Evolutionary conservation across 2,888 invertebrate species (phyloP), one percentile per base, ranked within the genome.

Genomic region (Beris chalybata): DNA sequence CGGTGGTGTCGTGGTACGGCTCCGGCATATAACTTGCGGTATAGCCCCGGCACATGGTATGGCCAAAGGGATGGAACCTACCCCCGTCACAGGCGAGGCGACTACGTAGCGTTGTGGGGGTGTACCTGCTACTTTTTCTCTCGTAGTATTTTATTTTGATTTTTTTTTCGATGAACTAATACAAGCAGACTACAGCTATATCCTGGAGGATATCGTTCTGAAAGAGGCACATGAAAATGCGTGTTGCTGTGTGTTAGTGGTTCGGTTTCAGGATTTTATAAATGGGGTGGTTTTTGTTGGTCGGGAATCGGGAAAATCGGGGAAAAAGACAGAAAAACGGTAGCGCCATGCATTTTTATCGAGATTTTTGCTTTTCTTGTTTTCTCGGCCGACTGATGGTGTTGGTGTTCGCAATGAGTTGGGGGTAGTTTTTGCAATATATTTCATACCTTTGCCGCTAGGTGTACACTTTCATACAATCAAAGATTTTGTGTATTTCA

Each of bases 1-100:
- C 67, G 64, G 55, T 50, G 52, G 54, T 64, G 54, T 64, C 50
- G 50, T 63, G 68, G 38, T 38, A 9, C 38, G 38, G 38, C 38
- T 38, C 38, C 38, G 38, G 38, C 38, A 38, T 5, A 38, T 38
- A 22, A 5, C 38, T 38, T 38, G 38, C 38, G 38, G 38, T 38
- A 38, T 9, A 9, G 9, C 38, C 38, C 7, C 9, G 38, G 38
- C 3, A 38, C 38, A 38, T 38, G 38, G 38, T 38, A 38, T 38
- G 38, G 38, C 38, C 38, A 38, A 22, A 7, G 3, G 38, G 9
- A 38, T 38, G 38, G 38, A 38, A 38, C 38, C 22, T 38, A 38
- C 38, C 38, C 38, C 38, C 9, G 38, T 5, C 38, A 38, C 38
- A 38, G 7, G 9, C 38, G 7, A 38, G 38, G 38, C 22, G 38